A percentile compares a stretch with the other conserved stretches of the same genome.
These are phyloP conservation scores for Clepsis dumicolana DNA, from an alignment of 2,888 invertebrate species.

Conservation along the genomic window DNA sequence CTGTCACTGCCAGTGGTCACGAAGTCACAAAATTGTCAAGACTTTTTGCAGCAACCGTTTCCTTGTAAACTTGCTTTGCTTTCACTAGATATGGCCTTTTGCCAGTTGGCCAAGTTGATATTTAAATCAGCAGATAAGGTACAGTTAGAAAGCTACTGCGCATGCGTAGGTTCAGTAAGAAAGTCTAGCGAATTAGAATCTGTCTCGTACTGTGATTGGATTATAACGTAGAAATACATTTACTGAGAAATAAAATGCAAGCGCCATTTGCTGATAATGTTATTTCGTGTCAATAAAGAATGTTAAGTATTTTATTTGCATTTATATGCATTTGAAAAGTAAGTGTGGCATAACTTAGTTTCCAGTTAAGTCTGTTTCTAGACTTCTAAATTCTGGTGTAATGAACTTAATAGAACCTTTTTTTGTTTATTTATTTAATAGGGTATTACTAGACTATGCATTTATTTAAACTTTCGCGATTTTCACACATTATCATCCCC, in stretches of 20 bases:
- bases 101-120: slow-evolving; percentile 48
- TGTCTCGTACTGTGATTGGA: slow-evolving; percentile 2
- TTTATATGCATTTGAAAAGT: no score
- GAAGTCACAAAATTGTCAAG: no score
- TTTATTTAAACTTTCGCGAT: no score
- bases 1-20: no score
- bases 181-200: slow-evolving; percentile 23
- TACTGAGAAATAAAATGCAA: not conserved
- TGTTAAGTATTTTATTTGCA: no score
- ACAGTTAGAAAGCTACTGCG: slow-evolving; percentile 50
- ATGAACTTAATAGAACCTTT: no score
- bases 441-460: no score
- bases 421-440: no score
- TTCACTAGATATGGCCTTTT: slow-evolving; percentile 45
- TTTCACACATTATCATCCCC: no score
- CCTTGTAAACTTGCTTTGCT: not conserved
- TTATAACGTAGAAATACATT: not conserved
- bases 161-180: slow-evolving; percentile 21
- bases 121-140: slow-evolving; percentile 51
- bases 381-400: no score
- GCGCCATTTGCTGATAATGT: not conserved
- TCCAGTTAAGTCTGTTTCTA: no score
- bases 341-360: no score
- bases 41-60: not conserved
- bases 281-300: not conserved